Base-by-base conservation (phyloP, 2,888 invertebrate genomes). In the Portevinia maculata region DNA sequence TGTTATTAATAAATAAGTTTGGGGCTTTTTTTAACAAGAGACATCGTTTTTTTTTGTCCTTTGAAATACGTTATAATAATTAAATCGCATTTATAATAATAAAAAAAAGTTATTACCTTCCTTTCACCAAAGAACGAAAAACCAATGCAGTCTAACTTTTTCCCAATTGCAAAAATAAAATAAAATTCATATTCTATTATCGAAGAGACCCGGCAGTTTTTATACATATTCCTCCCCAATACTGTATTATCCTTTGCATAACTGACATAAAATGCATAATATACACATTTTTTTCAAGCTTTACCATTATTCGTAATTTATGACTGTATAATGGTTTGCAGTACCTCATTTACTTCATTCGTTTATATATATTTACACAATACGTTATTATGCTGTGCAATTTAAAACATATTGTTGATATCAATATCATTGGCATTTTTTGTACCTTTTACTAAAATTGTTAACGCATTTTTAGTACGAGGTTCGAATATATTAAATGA, bases 21-120 rank as follows among this genome's bases (percentile, higher is more conserved):
- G 24, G 8, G 52, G 52, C 30, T 24, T 53, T 48, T 53, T 19
- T 37, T 8, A 34, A 55, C 21, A 46, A 30, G 5, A 24, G 17
- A 8, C 30, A 57, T 13, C n/a, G 34, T 44, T 55, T 62, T 62
- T 74, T 62, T 9, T 53, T 65, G 52, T 71, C 39, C 8, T 71
- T 60, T 60, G 46, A n/a, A 70, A 76, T 59, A 76, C 81, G 81
- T 81, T 83, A 83, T 78, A 83, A 78, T 71, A 39, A 34, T 65
- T 60, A 76, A 75, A 34, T 48, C 57, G 44, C 50, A 69, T 67
- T 30, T n/a, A 55, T 48, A 57, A 52, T 44, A 44, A 44, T 19
- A 65, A 46, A 65, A 59, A 15, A 50, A 13, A 39, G 19, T 37
- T 15, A 17, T 79, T 78, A 59, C 73, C 65, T 79, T 65, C 44